Evolutionary conservation across 35 echinoderm and acorn worm genomes (phyloP).

Genomic region (Strongylocentrotus purpuratus): DNA sequence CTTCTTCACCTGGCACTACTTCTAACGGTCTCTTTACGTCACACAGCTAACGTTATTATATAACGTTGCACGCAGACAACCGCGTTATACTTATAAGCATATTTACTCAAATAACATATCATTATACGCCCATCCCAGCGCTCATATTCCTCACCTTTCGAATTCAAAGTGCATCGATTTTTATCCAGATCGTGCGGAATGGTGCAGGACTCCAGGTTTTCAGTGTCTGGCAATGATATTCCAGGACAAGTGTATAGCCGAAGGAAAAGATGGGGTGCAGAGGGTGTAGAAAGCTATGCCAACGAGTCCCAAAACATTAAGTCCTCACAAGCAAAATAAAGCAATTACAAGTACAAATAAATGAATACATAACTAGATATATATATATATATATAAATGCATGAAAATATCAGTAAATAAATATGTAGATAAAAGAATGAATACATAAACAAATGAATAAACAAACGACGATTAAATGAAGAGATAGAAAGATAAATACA

Average conservation of each 20-base stretch:
- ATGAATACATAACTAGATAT: too few species aligned
- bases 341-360: too few species aligned
- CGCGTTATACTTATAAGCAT: background rate
- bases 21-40: background rate
- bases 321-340: too few species aligned
- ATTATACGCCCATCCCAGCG: background rate
- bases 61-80: background rate
- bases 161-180: background rate
- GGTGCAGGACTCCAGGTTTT: background rate
- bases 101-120: background rate
- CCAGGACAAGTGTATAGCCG: background rate
- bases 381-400: too few species aligned
- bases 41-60: background rate
- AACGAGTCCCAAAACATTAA: too few species aligned
- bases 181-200: background rate
- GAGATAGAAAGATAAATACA: too few species aligned
- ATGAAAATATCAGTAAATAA: too few species aligned
- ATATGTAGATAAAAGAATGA: too few species aligned
- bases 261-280: background rate
- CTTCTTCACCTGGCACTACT: background rate
- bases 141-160: background rate
- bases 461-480: too few species aligned
- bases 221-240: background rate
- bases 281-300: background rate
- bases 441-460: too few species aligned